Evolutionary conservation across 2,888 invertebrate species (phyloP).

Genomic region (Trichogramma evanescens): DNA sequence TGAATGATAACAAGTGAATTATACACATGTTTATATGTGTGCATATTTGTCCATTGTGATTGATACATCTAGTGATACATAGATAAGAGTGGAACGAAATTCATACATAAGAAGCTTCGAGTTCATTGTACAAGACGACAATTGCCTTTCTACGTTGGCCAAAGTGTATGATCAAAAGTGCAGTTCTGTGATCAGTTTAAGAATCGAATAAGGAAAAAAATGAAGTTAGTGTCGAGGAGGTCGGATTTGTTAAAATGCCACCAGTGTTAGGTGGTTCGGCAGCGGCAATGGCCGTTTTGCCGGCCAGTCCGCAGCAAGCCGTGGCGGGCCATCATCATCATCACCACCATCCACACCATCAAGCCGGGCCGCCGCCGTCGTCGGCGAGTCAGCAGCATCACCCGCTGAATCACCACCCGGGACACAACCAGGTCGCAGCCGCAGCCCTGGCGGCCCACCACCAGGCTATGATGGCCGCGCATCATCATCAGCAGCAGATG

Average conservation of each 20-base stretch:
- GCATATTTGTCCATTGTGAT: no score
- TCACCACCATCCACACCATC: conserved; percentile 18
- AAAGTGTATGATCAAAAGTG: no score
- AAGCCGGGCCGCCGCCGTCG: conserved; percentile 19
- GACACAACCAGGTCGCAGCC: conserved; percentile 6
- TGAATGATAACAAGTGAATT: no score
- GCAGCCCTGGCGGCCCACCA: conserved; percentile 29
- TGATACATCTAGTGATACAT: no score
- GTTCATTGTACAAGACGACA: no score
- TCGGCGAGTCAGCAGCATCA: conserved; percentile 5
- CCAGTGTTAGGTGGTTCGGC: conserved; percentile 47
- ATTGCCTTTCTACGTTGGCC: no score
- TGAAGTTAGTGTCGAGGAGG: conserved; percentile 10
- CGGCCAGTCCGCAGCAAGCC: conserved; percentile 47
- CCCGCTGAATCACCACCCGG: neutral
- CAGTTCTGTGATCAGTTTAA: no score
- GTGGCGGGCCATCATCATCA: conserved; percentile 24
- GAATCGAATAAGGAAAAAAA: no score
- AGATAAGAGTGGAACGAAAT: no score
- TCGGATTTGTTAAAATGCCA: conserved; percentile 36
- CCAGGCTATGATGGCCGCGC: conserved; percentile 25
- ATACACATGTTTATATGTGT: no score
- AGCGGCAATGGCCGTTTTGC: conserved; percentile 47
- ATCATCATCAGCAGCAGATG: neutral
- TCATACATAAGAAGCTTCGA: no score